A percentile compares a stretch with the other conserved stretches of the same genome.
Evolutionary conservation across 2,888 invertebrate genomes (phyloP).

Genomic region (Pediacus dermestoides): DNA sequence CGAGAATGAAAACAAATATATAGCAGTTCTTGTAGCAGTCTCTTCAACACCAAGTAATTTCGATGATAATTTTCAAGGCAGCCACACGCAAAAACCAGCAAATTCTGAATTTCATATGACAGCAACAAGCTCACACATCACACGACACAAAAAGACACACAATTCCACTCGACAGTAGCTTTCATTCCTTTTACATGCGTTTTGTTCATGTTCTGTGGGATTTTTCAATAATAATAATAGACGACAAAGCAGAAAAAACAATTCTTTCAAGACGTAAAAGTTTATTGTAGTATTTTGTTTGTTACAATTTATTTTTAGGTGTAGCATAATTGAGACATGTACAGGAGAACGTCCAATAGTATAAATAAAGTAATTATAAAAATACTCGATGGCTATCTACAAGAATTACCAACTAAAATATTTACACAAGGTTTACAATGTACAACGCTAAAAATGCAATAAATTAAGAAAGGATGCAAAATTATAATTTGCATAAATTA

Average conservation of each 20-base stretch:
- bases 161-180: too few species aligned
- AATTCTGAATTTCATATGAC: slow-evolving; percentile 36
- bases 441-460: slow-evolving; percentile 32
- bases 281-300: too few species aligned
- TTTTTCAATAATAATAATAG: too few species aligned
- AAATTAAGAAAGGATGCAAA: slow-evolving; percentile 32
- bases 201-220: too few species aligned
- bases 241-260: too few species aligned
- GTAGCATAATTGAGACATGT: slow-evolving; percentile 34
- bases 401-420: slow-evolving; percentile 25
- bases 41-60: slow-evolving; percentile 41
- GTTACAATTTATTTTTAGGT: slow-evolving; percentile 32
- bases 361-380: slow-evolving; percentile 23
- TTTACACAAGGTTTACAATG: slow-evolving; percentile 29
- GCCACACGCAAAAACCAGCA: slow-evolving; percentile 31
- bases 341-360: slow-evolving; percentile 37
- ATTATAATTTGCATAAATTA: slow-evolving; percentile 29
- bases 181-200: too few species aligned
- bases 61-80: slow-evolving; percentile 38
- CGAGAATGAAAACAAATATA: slow-evolving; percentile 44
- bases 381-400: slow-evolving; percentile 29
- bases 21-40: slow-evolving; percentile 42
- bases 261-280: too few species aligned
- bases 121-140: slow-evolving; percentile 30
- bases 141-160: slow-evolving; percentile 5